These are phyloP conservation scores for Caenorhabditis uteleia DNA, from an alignment of 2,888 invertebrate genomes.

Conservation along the genomic window DNA sequence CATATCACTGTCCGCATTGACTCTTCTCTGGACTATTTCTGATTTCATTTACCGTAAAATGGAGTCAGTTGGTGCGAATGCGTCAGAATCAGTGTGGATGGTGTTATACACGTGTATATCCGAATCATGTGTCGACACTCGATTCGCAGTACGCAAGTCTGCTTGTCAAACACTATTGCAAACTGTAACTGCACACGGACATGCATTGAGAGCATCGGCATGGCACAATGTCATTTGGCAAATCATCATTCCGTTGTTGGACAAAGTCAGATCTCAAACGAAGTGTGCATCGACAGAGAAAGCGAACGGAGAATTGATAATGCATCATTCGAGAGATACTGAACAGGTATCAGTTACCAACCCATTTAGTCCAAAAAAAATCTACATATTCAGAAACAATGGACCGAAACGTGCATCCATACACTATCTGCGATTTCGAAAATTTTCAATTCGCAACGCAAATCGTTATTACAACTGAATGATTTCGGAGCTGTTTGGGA, in stretches of 20 bases:
- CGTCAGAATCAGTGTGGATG: conserved; percentile 67
- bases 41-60: conserved; percentile 77
- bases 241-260: conserved; percentile 90
- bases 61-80: conserved; percentile 42
- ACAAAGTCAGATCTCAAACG: conserved; percentile 79
- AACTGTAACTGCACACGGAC: conserved; percentile 86
- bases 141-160: conserved; percentile 89
- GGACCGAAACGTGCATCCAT: conserved; percentile 66
- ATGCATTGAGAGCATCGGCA: conserved; percentile 48
- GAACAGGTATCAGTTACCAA: too few species aligned
- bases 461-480: conserved; percentile 72
- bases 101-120: conserved; percentile 71
- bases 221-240: conserved; percentile 92
- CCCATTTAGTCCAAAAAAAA: neutral
- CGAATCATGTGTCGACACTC: conserved; percentile 85
- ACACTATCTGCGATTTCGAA: conserved; percentile 70
- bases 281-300: conserved; percentile 60
- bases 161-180: conserved; percentile 97
- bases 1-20: conserved; percentile 94
- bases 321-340: conserved; percentile 97
- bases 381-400: conserved; percentile 63
- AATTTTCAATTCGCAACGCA: conserved; percentile 66
- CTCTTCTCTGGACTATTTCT: conserved; percentile 95
- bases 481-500: conserved; percentile 95
- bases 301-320: conserved; percentile 80